A percentile compares a stretch with the other conserved stretches of the same genome.
Evolutionary conservation across 1,140 invertebrate genomes (phyloP).

Genomic region (Condylostylus longicornis): DNA sequence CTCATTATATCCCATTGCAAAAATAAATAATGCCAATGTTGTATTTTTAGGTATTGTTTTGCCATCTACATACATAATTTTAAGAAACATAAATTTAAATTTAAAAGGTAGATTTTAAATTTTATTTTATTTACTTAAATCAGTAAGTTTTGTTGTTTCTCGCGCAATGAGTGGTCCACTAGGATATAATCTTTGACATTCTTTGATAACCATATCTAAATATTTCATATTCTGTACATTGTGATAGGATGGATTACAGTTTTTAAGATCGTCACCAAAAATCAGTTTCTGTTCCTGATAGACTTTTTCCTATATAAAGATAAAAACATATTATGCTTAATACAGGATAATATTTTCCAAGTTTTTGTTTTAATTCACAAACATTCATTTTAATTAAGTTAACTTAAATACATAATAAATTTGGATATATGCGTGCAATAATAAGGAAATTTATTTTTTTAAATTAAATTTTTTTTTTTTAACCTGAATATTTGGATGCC

Average conservation of each 20-base stretch:
- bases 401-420: not conserved
- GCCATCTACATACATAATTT: slow-evolving; percentile 12
- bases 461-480: slow-evolving; percentile 3
- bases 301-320: slow-evolving; percentile 37
- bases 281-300: slow-evolving; percentile 35
- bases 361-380: too few species aligned
- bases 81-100: not conserved
- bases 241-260: slow-evolving; percentile 34
- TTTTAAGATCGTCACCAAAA: slow-evolving; percentile 30
- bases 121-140: slow-evolving; percentile 14
- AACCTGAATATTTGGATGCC: slow-evolving; percentile 26
- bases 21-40: slow-evolving; percentile 14
- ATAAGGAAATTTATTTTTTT: too few species aligned
- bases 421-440: too few species aligned
- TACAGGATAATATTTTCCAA: too few species aligned
- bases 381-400: not conserved
- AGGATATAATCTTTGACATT: slow-evolving; percentile 45
- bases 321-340: too few species aligned
- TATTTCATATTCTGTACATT: slow-evolving; percentile 50
- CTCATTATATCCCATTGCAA: slow-evolving; percentile 20
- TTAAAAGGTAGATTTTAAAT: not conserved
- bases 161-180: slow-evolving; percentile 50
- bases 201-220: slow-evolving; percentile 48
- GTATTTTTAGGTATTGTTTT: slow-evolving; percentile 15
- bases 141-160: slow-evolving; percentile 17